Evolutionary conservation across 2,888 invertebrate genomes (phyloP).

Genomic region (Entomobrya multifasciata): DNA sequence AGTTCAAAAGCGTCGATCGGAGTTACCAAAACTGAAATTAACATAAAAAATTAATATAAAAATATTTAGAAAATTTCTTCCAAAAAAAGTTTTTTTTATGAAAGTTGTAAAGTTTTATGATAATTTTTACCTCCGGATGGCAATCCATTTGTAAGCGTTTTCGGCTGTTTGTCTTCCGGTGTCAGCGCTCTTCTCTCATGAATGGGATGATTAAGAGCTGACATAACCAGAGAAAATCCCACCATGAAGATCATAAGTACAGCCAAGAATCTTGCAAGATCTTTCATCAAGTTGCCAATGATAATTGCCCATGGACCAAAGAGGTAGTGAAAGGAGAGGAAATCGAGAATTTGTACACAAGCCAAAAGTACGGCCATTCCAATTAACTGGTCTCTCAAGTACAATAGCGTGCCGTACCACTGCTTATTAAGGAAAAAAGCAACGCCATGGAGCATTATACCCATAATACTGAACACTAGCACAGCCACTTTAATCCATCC

Average conservation of each 20-base stretch:
- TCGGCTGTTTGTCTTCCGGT: slow-evolving; percentile 62
- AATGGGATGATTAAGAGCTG: slow-evolving; percentile 95
- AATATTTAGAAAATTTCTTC: no score
- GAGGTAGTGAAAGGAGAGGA: slow-evolving; percentile 98
- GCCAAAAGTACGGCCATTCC: slow-evolving; percentile 96
- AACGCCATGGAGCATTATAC: slow-evolving; percentile 93
- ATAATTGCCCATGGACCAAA: slow-evolving; percentile 99
- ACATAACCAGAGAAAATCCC: slow-evolving; percentile 98
- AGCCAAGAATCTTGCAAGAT: slow-evolving; percentile 97
- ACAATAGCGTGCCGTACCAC: slow-evolving; percentile 93
- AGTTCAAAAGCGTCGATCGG: slow-evolving; percentile 97
- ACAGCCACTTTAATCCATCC: slow-evolving; percentile 87
- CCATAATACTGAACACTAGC: slow-evolving; percentile 92
- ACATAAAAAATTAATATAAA: neutral
- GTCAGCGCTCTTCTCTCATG: slow-evolving; percentile 62
- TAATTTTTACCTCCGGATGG: slow-evolving; percentile 82
- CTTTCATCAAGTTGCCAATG: slow-evolving; percentile 96
- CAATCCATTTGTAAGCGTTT: slow-evolving; percentile 80
- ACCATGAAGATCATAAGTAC: slow-evolving; percentile 98
- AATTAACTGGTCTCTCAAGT: slow-evolving; percentile 97
- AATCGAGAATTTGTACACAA: slow-evolving; percentile 98
- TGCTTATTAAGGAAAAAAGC: slow-evolving; percentile 83
- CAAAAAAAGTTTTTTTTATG: no score
- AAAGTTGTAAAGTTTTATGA: no score
- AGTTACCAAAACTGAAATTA: slow-evolving; percentile 86